These are phyloP conservation scores for Micronycteris hirsuta DNA, from an alignment of 2,113 vertebrate species.

Conservation along the genomic window DNA sequence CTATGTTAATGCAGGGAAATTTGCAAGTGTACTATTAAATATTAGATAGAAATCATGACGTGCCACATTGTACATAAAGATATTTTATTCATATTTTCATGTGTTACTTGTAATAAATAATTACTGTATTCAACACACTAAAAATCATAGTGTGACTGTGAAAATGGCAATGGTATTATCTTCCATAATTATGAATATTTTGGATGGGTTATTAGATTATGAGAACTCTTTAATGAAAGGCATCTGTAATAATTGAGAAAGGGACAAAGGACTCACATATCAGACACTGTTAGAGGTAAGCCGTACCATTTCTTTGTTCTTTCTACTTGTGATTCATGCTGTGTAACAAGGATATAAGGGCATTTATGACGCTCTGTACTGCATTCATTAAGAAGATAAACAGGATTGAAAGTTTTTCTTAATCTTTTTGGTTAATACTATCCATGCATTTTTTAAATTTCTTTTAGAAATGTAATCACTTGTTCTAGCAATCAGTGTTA, in stretches of 20 bases:
- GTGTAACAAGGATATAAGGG: not conserved
- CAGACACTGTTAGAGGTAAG: not conserved
- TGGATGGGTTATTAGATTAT: not conserved
- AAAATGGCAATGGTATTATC: not conserved
- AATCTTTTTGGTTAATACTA: conserved; percentile 13
- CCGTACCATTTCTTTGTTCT: not conserved
- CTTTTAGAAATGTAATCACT: conserved; percentile 62
- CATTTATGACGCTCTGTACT: not conserved
- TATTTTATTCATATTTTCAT: conserved; percentile 55
- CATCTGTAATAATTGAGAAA: not conserved
- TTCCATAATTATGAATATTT: not conserved
- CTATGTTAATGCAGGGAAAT: conserved; percentile 61
- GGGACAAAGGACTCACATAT: not conserved
- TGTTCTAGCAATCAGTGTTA: conserved; percentile 56
- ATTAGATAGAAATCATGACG: conserved; percentile 38
- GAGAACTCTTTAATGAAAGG: not conserved
- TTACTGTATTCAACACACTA: conserved; percentile 16
- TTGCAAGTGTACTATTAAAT: conserved; percentile 43
- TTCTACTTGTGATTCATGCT: conserved; percentile 21
- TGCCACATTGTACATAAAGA: conserved; percentile 59
- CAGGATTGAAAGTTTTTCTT: conserved; percentile 38
- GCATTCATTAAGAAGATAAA: conserved; percentile 42
- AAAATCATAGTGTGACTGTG: not conserved
- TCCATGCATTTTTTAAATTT: conserved; percentile 46
- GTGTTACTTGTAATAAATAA: conserved; percentile 56